Percentiles rank a stretch among this genome's conserved stretches.
Conservation (phyloP, 2,888 invertebrate species). For the Dynastes grantii region DNA sequence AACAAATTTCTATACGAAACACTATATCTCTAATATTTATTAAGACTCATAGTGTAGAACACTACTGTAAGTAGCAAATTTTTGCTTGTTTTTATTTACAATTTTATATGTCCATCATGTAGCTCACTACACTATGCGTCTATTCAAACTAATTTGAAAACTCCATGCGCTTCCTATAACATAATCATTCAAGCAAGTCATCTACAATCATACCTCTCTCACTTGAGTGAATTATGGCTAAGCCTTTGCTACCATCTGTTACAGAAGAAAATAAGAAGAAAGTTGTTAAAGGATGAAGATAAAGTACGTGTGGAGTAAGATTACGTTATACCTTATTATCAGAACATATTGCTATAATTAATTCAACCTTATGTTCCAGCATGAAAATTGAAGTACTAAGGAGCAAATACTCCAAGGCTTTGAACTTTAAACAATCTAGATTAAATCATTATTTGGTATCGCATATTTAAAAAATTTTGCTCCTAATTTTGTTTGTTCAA, state of each 20-base stretch:
- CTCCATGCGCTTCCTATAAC: slow-evolving; percentile 46
- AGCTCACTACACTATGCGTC: neutral
- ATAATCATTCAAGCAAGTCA: neutral
- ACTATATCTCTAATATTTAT: neutral
- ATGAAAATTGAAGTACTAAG: too few relatives aligned
- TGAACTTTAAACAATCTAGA: too few relatives aligned
- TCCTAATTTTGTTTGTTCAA: too few relatives aligned
- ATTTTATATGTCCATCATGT: neutral
- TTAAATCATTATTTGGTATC: too few relatives aligned
- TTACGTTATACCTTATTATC: neutral
- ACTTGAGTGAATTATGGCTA: slow-evolving; percentile 15
- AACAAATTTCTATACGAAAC: neutral
- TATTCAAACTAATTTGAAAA: slow-evolving; percentile 31
- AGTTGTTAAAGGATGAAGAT: neutral
- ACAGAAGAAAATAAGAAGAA: slow-evolving; percentile 1
- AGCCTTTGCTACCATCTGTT: slow-evolving; percentile 28
- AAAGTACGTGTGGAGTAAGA: neutral
- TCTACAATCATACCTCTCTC: slow-evolving; percentile 22
- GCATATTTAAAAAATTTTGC: too few relatives aligned
- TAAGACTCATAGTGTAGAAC: neutral
- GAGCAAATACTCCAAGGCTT: too few relatives aligned
- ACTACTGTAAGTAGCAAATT: neutral
- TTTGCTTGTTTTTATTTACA: neutral
- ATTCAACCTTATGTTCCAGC: too few relatives aligned
- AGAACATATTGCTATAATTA: neutral